Base-by-base conservation (phyloP, 1,140 invertebrate genomes). In the Protaetia brevitarsis region DNA sequence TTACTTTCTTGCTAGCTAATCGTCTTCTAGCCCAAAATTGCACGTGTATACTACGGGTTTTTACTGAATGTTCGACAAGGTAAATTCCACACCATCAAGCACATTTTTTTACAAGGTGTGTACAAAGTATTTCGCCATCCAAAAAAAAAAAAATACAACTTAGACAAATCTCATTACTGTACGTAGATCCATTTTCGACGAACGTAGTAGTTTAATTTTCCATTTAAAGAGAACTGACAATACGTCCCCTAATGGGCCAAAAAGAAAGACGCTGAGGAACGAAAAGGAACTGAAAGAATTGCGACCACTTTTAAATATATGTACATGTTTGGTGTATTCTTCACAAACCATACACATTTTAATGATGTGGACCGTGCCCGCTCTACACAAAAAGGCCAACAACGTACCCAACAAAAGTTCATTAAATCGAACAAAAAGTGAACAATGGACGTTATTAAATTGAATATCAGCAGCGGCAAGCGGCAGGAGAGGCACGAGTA, bases 391-490 rank as follows among this genome's bases (percentile, higher is more conserved):
- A 51, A 51, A 21, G 41, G 41, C 41, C 41, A 51, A 23, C 41
- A 51, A 23, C 41, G 41, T 51, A 16, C 19, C 19, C 41, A 51
- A 51, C 41, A 51, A 51, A 51, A 51, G 41, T 51, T 51, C 41
- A 51, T 51, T 51, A 51, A 51, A 51, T 51, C 41, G 41, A 51
- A 51, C 41, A 51, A 51, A 51, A 51, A 51, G 41, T 51, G 41
- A 51, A 51, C 41, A 51, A 51, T 51, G 41, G 41, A 51, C 41
- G 41, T 51, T 51, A 51, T 51, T 51, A 51, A 51, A 51, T 51
- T 51, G 41, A 51, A 51, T 51, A 51, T 51, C 41, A 51, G 19
- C 41, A 51, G 16, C 19, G 26, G 41, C 5, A n/a, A n/a, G n/a
- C n/a, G 26, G 41, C 3, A 51, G 41, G 6, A 45, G 10, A 45